phyloP scores from a whole-genome alignment of 2,888 invertebrate genomes.

The Apodemia zela region DNA sequence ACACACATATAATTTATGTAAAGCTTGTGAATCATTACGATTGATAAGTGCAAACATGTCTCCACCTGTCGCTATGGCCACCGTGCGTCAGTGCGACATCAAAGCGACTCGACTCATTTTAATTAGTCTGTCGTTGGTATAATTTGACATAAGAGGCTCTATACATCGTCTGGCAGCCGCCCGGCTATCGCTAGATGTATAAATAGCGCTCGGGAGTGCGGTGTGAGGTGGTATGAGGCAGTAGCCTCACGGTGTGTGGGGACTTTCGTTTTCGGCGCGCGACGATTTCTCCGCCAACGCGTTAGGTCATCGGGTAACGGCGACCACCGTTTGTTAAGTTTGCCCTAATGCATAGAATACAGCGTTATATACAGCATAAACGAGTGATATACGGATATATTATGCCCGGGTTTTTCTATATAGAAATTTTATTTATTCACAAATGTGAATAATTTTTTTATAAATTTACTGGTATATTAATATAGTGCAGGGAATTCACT shows the following conservation, averaged over 20 bases:
- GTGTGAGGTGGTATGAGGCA: background rate
- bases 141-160: background rate
- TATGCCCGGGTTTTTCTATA: too few species aligned
- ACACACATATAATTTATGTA: background rate
- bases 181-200: background rate
- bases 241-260: background rate
- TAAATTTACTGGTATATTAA: too few species aligned
- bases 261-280: conserved; percentile 64
- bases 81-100: background rate
- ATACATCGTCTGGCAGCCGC: background rate
- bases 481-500: too few species aligned
- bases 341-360: conserved; percentile 13
- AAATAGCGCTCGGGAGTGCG: background rate
- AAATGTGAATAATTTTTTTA: too few species aligned
- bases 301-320: conserved; percentile 68
- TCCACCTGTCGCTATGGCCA: background rate
- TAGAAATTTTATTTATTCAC: too few species aligned
- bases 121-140: background rate
- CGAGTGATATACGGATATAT: too few species aligned
- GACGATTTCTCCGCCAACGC: conserved; percentile 54
- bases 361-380: background rate
- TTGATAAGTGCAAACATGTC: background rate
- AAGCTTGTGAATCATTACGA: background rate
- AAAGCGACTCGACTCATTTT: background rate
- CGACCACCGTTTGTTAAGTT: conserved; percentile 29